Evolutionary conservation across 2,888 invertebrate species (phyloP), one percentile per base, ranked within the genome.

Genomic region (Eupeodes luniger): DNA sequence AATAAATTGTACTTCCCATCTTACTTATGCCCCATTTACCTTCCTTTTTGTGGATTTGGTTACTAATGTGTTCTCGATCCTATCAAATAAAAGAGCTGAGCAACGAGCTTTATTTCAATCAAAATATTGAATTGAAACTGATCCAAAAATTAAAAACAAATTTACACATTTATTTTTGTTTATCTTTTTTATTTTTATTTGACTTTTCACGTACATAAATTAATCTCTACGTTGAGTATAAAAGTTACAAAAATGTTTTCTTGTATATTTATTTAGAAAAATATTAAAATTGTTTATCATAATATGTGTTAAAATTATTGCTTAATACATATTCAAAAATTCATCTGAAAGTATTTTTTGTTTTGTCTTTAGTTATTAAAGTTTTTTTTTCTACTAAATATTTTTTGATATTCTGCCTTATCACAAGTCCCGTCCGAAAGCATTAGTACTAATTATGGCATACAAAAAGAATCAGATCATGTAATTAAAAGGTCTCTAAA

Each of bases 171-270:
- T 49, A 19, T 9, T 16, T 47, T 44, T 40, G 27, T 70, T 49
- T 57, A 19, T 40, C 0, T 40, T 62, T 16, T 61, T 12, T 51
- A 47, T 55, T 36, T 85, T 84, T 80, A 69, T 80, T 84, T 69
- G 72, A 62, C 67, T 79, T 67, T 51, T 70, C 36, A 72, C 70
- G 47, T 81, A 69, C 16, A 76, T 36, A 81, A 40, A 1, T 57
- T 7, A 64, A 76, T 81, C 44, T 81, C 75, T 85, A 85, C 76
- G 47, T 11, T 75, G 64, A 70, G 76, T 85, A 85, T 85, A 85
- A 85, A 81, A 72, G 55, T 85, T 85, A 47, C 51, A 70, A 76
- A 81, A 85, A 70, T 53, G 16, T 19, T 59, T 19, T 62, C 9
- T 59, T 75, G 69, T 75, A 84, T 64, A 76, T 64, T 64, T 84